Percentiles rank a stretch among this genome's conserved stretches.
Evolutionary conservation across 2,113 vertebrate genomes (phyloP).

Genomic region (Aramus guarauna): DNA sequence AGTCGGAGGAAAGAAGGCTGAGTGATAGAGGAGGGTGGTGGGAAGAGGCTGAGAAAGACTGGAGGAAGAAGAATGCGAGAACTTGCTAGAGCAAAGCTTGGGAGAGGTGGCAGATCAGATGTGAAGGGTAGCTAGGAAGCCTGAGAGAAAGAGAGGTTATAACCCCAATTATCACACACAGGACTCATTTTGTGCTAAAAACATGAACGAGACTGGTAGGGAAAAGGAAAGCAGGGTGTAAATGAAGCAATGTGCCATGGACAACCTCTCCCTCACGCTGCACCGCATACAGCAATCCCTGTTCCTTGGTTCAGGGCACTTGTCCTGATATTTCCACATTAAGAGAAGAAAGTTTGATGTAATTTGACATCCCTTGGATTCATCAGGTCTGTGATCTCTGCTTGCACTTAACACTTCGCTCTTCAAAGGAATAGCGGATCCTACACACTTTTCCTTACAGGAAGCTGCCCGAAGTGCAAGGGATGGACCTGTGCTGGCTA

Average conservation of each 20-base stretch:
- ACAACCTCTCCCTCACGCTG: not conserved
- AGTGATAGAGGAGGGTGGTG: not conserved
- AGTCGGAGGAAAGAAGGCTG: not conserved
- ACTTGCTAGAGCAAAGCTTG: not conserved
- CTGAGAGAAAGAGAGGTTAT: fast-evolving
- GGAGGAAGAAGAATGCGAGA: not conserved
- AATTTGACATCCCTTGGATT: not conserved
- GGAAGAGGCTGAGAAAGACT: not conserved
- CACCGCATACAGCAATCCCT: not conserved
- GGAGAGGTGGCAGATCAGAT: not conserved
- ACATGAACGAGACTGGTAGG: fast-evolving
- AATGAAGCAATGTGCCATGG: not conserved
- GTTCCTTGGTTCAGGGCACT: not conserved
- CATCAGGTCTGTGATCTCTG: not conserved
- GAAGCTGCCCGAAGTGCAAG: not conserved
- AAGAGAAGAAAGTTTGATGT: not conserved
- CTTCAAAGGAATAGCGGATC: not conserved
- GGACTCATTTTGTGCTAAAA: not conserved
- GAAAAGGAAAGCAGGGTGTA: not conserved
- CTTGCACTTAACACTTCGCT: not conserved
- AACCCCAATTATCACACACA: no score
- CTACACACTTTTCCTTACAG: not conserved
- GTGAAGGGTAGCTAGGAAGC: not conserved
- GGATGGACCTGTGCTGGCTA: not conserved
- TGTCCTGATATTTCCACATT: not conserved